Evolutionary conservation across 30 jellyfish, hydroid and myxozoan genomes (phyloP).

Genomic region (Hydractinia symbiolongicarpus): DNA sequence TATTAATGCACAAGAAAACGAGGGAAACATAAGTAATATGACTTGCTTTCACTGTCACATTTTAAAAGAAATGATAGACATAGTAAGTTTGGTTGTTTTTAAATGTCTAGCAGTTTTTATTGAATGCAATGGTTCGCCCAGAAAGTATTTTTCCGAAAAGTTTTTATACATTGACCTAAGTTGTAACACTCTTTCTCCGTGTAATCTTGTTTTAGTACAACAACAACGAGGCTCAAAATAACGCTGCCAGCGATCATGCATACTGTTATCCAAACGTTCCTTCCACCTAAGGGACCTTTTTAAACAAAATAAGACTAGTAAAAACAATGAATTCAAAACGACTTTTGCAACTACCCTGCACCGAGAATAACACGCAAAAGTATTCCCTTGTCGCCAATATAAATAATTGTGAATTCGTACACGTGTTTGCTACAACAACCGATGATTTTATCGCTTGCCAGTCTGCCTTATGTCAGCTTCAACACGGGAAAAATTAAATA

Average conservation of each 20-base stretch:
- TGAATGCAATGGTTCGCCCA: too few species aligned
- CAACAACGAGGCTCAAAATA: background rate
- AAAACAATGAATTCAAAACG: background rate
- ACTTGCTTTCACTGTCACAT: slow-evolving; percentile 5
- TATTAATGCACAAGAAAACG: background rate
- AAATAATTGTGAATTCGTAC: background rate
- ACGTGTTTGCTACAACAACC: background rate
- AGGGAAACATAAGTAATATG: background rate
- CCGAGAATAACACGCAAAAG: background rate
- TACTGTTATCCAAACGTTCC: background rate
- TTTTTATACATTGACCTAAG: too few species aligned
- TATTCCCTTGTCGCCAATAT: background rate
- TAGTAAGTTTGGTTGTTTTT: background rate
- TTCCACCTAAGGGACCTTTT: slow-evolving; percentile 1
- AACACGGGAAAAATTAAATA: background rate
- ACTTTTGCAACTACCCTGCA: background rate
- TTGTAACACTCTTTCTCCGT: background rate
- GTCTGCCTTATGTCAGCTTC: background rate
- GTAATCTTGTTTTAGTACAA: slow-evolving; percentile 1
- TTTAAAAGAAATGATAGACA: background rate
- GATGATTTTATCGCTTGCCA: background rate
- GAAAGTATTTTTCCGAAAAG: too few species aligned
- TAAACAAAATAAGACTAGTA: background rate
- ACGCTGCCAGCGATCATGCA: background rate
- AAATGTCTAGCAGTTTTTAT: background rate